Evolutionary conservation across 2,888 invertebrate genomes (phyloP).

Genomic region (Ditula angustiorana): DNA sequence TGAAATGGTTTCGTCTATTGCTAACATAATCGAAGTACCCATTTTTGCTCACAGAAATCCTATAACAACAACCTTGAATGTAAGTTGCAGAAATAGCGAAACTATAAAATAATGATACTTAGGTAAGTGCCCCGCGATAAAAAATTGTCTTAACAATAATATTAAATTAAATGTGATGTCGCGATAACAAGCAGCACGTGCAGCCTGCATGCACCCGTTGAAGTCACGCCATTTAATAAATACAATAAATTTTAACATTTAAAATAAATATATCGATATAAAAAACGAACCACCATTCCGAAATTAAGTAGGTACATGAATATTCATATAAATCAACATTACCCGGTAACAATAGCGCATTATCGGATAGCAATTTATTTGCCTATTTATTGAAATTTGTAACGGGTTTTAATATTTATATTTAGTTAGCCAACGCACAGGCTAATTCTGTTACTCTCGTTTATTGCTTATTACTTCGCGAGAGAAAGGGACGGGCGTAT

Average conservation of each 20-base stretch:
- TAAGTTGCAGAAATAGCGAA: no score
- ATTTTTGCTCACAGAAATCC: neutral
- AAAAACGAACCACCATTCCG: slow-evolving; percentile 36
- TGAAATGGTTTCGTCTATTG: neutral
- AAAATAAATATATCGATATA: slow-evolving; percentile 45
- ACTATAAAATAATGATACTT: neutral
- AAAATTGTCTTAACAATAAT: slow-evolving; percentile 16
- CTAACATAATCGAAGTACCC: neutral
- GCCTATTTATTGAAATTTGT: slow-evolving; percentile 84
- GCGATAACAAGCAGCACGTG: slow-evolving; percentile 36
- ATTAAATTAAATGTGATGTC: slow-evolving; percentile 32
- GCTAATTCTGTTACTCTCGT: slow-evolving; percentile 61
- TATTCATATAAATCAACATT: slow-evolving; percentile 85
- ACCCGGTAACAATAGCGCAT: slow-evolving; percentile 73
- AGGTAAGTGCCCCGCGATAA: neutral
- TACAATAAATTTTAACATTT: slow-evolving; percentile 53
- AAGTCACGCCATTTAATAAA: slow-evolving; percentile 56
- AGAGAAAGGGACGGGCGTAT: slow-evolving; percentile 62
- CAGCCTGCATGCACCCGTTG: slow-evolving; percentile 44
- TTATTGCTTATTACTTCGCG: slow-evolving; percentile 47
- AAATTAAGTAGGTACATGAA: slow-evolving; percentile 75
- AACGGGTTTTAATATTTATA: slow-evolving; percentile 69
- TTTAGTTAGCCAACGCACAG: slow-evolving; percentile 58
- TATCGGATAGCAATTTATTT: slow-evolving; percentile 82
- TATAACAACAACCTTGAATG: no score